Percentiles rank a stretch among this genome's conserved stretches.
phyloP scores from a whole-genome alignment of 2,888 invertebrate species.

The Pocota personata region DNA sequence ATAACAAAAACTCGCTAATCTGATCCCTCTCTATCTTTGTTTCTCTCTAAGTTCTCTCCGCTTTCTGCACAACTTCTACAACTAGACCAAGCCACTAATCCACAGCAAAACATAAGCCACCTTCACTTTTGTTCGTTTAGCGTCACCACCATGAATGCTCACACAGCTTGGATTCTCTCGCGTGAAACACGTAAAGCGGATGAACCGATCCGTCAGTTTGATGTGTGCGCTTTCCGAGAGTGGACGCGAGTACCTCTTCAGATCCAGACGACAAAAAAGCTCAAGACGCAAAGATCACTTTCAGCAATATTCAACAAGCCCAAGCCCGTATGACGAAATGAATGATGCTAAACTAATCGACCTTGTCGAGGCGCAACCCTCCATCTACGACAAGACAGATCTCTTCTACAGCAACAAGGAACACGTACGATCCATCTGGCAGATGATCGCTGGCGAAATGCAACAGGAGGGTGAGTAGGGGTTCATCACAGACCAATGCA shows the following conservation, averaged over 20 bases:
- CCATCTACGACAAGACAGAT: slow-evolving; percentile 75
- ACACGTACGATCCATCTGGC: slow-evolving; percentile 74
- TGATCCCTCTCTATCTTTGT: slow-evolving; percentile 23
- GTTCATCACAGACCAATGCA: slow-evolving; percentile 36
- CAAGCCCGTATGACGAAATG: slow-evolving; percentile 44
- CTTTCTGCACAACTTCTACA: slow-evolving; percentile 63
- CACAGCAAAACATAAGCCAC: slow-evolving; percentile 64
- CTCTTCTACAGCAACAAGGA: slow-evolving; percentile 74
- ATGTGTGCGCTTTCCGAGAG: slow-evolving; percentile 69
- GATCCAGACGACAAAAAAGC: not conserved
- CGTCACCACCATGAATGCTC: slow-evolving; percentile 45
- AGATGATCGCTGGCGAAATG: slow-evolving; percentile 74
- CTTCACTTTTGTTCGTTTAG: slow-evolving; percentile 68
- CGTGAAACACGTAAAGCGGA: slow-evolving; percentile 67
- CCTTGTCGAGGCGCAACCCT: slow-evolving; percentile 72
- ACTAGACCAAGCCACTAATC: slow-evolving; percentile 52
- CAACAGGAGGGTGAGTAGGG: slow-evolving; percentile 74
- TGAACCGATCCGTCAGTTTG: slow-evolving; percentile 71
- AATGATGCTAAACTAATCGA: slow-evolving; percentile 74
- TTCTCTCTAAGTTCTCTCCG: slow-evolving; percentile 55
- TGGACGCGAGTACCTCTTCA: slow-evolving; percentile 50
- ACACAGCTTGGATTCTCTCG: slow-evolving; percentile 59
- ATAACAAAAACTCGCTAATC: slow-evolving; percentile 21
- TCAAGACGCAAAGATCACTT: slow-evolving; percentile 12
- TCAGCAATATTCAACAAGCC: not conserved